Base-by-base conservation (phyloP, 1,140 invertebrate species). In the Drosophila orosa region DNA sequence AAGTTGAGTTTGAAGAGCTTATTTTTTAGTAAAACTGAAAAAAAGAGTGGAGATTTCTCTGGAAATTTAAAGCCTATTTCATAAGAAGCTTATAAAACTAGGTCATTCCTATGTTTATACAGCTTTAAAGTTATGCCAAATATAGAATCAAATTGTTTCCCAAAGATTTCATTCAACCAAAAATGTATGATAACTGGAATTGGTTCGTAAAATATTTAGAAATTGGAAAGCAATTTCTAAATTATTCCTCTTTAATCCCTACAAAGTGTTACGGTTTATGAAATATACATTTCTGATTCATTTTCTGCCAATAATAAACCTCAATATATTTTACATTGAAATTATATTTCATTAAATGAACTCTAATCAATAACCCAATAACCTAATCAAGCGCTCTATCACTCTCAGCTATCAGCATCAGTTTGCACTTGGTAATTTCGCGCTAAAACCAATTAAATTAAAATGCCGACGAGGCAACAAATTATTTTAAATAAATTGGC, bases 401-500 rank as follows among this genome's bases (percentile, higher is more conserved):
- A 39, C 13, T n/a, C n/a, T 40, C 54, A 27, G n/a, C 35, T 42
- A 25, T 56, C 35, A 13, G 24, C 24, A 35, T 54, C 31, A 24
- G 19, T 35, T 33, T 52, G 2, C 48, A 52, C 4, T 8, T 22
- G 13, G 12, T 31, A 22, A 52, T 52, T 54, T 54, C 13, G 31
- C 50, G 50, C 33, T 54, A 35, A 54, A 54, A 10, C 13, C 17
- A 58, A 58, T 58, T 58, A 50, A 29, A 48, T 29, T 29, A 22
- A 29, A 47, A 40, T 40, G 22, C 22, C 24, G 13, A 56, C n/a
- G 10, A 25, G 22, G 22, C 10, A 12, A 25, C 29, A 35, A 55
- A 55, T 55, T 61, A 25, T 17, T 40, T 33, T 3, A 52, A 66
- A 33, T 29, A 50, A 68, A 67, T 67, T 22, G 29, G 15, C 24